Percentiles rank a stretch among this genome's conserved stretches.
phyloP scores from a whole-genome alignment of 2,797 vertebrate genomes.

The Ptychadena robeensis region DNA sequence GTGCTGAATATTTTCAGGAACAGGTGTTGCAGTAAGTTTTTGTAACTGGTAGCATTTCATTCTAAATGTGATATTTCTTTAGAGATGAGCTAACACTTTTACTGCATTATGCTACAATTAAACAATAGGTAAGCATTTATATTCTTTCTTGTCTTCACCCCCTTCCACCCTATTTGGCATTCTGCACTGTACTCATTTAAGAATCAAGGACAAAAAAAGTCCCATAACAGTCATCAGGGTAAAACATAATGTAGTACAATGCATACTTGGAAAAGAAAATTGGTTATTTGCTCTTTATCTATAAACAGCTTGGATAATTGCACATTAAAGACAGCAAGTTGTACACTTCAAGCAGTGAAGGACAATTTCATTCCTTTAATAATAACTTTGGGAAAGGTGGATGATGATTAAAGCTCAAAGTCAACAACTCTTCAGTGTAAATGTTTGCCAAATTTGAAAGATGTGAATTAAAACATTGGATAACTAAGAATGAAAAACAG shows the following conservation, averaged over 20 bases:
- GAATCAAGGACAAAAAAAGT: neutral
- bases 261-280: slow-evolving; percentile 9
- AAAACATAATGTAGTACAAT: slow-evolving; percentile 22
- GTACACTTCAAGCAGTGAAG: slow-evolving; percentile 8
- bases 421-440: slow-evolving; percentile 1
- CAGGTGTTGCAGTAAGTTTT: too few relatives aligned
- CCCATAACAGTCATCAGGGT: neutral
- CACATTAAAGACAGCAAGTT: slow-evolving; percentile 13
- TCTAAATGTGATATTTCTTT: too few relatives aligned
- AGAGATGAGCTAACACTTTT: neutral
- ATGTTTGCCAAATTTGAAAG: neutral
- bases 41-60: too few relatives aligned
- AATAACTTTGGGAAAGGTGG: slow-evolving; percentile 28
- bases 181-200: neutral
- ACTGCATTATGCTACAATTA: neutral
- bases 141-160: neutral
- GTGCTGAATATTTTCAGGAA: too few relatives aligned
- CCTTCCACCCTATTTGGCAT: neutral
- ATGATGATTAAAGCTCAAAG: slow-evolving; percentile 23
- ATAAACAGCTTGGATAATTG: slow-evolving; percentile 35
- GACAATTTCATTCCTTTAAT: slow-evolving; percentile 15
- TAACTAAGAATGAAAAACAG: neutral
- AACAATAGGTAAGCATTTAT: neutral
- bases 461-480: neutral
- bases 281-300: slow-evolving; percentile 32